Base-by-base conservation (phyloP, 2,888 invertebrate genomes). In the Drosophila meridionalis region DNA sequence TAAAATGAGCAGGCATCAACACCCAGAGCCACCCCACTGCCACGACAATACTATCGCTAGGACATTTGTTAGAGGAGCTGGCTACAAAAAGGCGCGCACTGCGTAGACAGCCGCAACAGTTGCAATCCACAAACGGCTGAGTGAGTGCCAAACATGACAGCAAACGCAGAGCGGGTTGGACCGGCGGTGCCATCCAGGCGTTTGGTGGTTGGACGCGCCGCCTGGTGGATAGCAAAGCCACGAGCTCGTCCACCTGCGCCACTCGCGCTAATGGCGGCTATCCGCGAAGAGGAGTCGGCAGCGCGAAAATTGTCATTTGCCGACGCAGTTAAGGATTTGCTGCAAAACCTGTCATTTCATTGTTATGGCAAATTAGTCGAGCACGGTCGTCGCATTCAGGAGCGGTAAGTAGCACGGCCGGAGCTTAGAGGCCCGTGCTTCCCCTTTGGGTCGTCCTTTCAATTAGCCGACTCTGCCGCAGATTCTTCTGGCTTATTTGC, bases 281-380 rank as follows among this genome's bases (percentile, higher is more conserved):
- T 38, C 56, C 61, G 69, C 50, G 66, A 73, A 36, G 78, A 67
- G 65, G 73, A 69, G 28, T 9, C 28, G 48, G 68, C 64, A 62
- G 56, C 57, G 76, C 91, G 76, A 68, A 91, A 88, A 82, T 73
- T 82, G 80, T 71, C 88, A 69, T 91, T 88, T 77, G 73, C 71
- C 38, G 80, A 68, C 53, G 91, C 77, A 70, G 76, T 92, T 78
- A 90, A 83, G 87, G 92, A 92, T 82, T 92, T 92, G 67, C 80
- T 92, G 81, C 73, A 76, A 64, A 90, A 92, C 77, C 82, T 92
- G 68, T 92, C 92, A 56, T 90, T 92, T 77, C 92, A 92, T 88
- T 92, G 92, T 83, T 92, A 92, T 82, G 84, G 87, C 62, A 92
- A 91, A 87, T 86, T 92, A 83, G 90, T 92, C 69, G 92, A 92